Base-by-base conservation (phyloP, 2,888 invertebrate genomes). In the Drosophila stalkeri region DNA sequence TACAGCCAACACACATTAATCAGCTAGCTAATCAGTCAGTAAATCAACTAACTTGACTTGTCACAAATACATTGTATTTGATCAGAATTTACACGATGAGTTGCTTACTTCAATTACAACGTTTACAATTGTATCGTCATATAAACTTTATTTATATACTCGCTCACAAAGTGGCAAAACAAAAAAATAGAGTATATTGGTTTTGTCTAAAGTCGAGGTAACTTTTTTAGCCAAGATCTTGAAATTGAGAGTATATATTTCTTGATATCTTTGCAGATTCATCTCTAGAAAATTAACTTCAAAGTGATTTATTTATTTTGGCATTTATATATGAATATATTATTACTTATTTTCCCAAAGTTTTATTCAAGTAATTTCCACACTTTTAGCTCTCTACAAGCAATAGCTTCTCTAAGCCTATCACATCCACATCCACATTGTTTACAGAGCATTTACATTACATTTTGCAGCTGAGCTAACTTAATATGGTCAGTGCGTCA, bases 401-500 rank as follows among this genome's bases (percentile, higher is more conserved):
- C n/a, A n/a, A n/a, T n/a, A n/a, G 14, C 4, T 37, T 16, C 11
- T 14, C 12, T 1, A 9, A 5, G 37, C 4, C 23, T 11, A 37
- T 16, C 3, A 8, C 12, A 39, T n/a, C 37, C n/a, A 37, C 8
- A 33, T 20, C 2, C 18, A 33, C 3, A 7, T 31, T 14, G 49
- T 4, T 20, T 49, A 63, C 20, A 47, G 64, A 49, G 64, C 43
- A 35, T 49, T 33, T 51, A 51, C 20, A 57, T 75, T 61, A 62
- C 59, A 55, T 56, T 64, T 61, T 37, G 49, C 66, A 56, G 33
- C 61, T 70, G 44, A 41, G 55, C 39, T 31, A 43, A 57, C 63
- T 66, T 51, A 62, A 66, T 79, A 79, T 79, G 77, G 80, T 49
- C 41, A 11, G 51, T 46, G 37, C 43, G 20, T 60, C 55, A 47